Percentiles rank a stretch among this genome's conserved stretches.
These are phyloP conservation scores for Diabrotica undecimpunctata DNA, from an alignment of 1,140 invertebrate species.

Conservation along the genomic window DNA sequence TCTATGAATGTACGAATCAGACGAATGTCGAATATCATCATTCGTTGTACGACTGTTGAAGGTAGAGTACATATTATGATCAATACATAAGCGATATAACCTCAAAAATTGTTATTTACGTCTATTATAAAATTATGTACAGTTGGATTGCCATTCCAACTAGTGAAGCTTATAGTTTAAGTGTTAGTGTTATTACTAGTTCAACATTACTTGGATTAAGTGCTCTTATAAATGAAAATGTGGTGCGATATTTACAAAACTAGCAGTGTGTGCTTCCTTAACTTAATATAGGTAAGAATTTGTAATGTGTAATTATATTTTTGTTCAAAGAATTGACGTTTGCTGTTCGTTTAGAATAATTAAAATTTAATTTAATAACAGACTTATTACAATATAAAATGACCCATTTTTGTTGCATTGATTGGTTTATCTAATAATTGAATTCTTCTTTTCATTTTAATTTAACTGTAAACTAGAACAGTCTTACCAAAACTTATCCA, in stretches of 20 bases:
- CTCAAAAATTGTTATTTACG: conserved; percentile 11
- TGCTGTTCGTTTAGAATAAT: too few relatives aligned
- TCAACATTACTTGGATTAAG: conserved; percentile 19
- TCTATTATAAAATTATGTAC: conserved; percentile 12
- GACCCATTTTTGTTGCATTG: too few relatives aligned
- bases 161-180: conserved; percentile 13
- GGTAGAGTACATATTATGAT: conserved; percentile 3
- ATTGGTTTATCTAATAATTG: too few relatives aligned
- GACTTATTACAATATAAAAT: too few relatives aligned
- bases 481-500: too few relatives aligned
- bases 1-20: too few relatives aligned
- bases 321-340: too few relatives aligned
- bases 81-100: conserved; percentile 16
- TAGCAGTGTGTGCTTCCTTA: neutral
- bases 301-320: too few relatives aligned
- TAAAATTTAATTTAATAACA: too few relatives aligned
- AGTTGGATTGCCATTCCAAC: conserved; percentile 10
- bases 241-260: neutral
- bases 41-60: conserved; percentile 23
- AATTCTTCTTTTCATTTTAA: too few relatives aligned
- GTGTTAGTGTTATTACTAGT: conserved; percentile 14
- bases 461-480: too few relatives aligned
- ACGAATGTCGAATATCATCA: too few relatives aligned
- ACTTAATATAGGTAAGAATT: conserved; percentile 6
- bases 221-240: conserved; percentile 13